These are phyloP conservation scores for Lapara coniferarum DNA, from an alignment of 2,888 invertebrate genomes.

Conservation along the genomic window DNA sequence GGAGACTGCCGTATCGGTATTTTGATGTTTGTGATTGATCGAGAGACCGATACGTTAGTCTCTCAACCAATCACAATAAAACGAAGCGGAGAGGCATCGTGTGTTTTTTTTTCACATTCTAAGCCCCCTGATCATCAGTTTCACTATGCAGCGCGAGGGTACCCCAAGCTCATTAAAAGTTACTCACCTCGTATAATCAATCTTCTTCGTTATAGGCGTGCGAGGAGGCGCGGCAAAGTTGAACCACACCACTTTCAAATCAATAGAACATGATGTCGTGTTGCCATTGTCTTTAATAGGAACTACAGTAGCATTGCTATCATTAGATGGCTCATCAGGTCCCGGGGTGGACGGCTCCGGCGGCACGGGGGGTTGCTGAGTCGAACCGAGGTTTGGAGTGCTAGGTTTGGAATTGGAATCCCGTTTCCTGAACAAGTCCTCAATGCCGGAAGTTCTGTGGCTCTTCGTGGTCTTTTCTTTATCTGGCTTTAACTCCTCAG, in stretches of 20 bases:
- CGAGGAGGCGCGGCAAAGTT: slow-evolving; percentile 98
- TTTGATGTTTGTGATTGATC: too few species aligned
- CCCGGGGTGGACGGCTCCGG: slow-evolving; percentile 66
- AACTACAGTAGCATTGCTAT: slow-evolving; percentile 66
- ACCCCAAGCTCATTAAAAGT: too few species aligned
- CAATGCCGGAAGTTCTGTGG: slow-evolving; percentile 69
- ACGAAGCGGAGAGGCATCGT: too few species aligned
- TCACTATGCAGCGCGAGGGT: too few species aligned
- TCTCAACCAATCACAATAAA: too few species aligned
- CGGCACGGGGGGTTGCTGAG: slow-evolving; percentile 64
- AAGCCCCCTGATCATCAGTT: too few species aligned
- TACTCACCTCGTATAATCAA: slow-evolving; percentile 92
- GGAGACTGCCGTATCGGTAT: too few species aligned
- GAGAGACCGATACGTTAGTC: too few species aligned
- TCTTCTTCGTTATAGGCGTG: slow-evolving; percentile 96
- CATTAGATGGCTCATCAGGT: slow-evolving; percentile 69
- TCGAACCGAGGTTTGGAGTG: slow-evolving; percentile 81
- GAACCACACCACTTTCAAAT: slow-evolving; percentile 96
- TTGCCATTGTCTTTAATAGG: slow-evolving; percentile 87
- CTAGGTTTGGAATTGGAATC: slow-evolving; percentile 84
- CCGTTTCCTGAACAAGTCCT: slow-evolving; percentile 77
- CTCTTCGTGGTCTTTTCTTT: slow-evolving; percentile 65
- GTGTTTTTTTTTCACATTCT: too few species aligned
- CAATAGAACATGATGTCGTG: slow-evolving; percentile 93
- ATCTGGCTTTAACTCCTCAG: slow-evolving; percentile 71